Percentiles rank a stretch among this genome's conserved stretches.
Conservation (phyloP, 2,888 invertebrate species). For the Pyrrhosoma nymphula region DNA sequence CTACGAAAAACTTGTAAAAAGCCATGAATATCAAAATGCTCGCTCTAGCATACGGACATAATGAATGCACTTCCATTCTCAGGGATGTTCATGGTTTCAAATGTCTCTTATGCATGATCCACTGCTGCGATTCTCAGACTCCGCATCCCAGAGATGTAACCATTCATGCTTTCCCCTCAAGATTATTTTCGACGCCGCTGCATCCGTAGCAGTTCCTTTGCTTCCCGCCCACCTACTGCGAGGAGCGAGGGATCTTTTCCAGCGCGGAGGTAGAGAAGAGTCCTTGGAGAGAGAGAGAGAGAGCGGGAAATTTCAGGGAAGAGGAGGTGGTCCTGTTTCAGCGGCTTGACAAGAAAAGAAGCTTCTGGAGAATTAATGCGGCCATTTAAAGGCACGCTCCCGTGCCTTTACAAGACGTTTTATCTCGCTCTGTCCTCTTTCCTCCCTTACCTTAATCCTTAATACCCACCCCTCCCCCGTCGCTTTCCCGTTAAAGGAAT, state of each 20-base stretch:
- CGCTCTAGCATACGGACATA: too few relatives aligned
- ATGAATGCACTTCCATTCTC: neutral
- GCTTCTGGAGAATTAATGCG: slow-evolving; percentile 44
- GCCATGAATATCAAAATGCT: too few relatives aligned
- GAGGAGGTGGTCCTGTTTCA: neutral
- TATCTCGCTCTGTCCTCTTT: slow-evolving; percentile 13
- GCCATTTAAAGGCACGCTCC: slow-evolving; percentile 41
- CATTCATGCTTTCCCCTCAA: neutral
- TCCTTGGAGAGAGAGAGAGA: neutral
- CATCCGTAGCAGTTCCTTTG: too few relatives aligned
- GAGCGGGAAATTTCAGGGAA: too few relatives aligned
- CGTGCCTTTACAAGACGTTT: slow-evolving; percentile 33
- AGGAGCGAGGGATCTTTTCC: too few relatives aligned
- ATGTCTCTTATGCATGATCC: neutral
- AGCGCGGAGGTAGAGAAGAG: neutral
- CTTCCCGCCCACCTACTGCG: too few relatives aligned
- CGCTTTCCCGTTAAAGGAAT: neutral
- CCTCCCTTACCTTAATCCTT: neutral
- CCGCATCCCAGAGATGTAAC: neutral
- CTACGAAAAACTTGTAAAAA: too few relatives aligned
- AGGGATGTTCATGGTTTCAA: neutral
- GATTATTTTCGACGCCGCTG: too few relatives aligned
- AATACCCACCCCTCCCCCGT: neutral
- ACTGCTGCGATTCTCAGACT: neutral
- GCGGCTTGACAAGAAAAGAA: neutral